Percentiles rank a stretch among this genome's conserved stretches.
Evolutionary conservation across 2,113 vertebrate species (phyloP).

Genomic region (Ailuropoda melanoleuca): DNA sequence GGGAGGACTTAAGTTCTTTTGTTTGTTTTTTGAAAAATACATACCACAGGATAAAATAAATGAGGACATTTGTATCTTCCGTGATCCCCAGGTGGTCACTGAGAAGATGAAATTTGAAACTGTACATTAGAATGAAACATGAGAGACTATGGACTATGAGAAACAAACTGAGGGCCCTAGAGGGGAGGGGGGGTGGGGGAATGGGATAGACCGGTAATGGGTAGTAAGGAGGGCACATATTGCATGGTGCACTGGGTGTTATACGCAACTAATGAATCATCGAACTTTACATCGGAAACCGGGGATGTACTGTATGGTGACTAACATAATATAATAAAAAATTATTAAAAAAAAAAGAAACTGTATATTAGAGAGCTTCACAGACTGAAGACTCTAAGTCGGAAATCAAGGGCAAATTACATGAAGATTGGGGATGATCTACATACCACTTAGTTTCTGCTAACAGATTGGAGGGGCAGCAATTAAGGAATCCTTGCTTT

Average conservation of each 20-base stretch:
- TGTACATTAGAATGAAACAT: background rate
- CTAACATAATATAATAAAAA: no score
- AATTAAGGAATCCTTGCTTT: background rate
- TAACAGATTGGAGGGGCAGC: background rate
- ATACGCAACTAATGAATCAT: no score
- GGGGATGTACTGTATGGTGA: no score
- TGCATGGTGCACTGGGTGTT: no score
- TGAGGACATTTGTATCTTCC: background rate
- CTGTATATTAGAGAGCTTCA: background rate
- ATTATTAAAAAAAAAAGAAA: no score
- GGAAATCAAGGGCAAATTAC: background rate
- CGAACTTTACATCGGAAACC: no score
- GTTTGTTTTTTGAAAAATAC: background rate
- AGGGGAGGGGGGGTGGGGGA: no score
- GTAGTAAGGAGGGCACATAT: no score
- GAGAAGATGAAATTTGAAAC: background rate
- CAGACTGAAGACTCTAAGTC: background rate
- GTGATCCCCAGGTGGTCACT: background rate
- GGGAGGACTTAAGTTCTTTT: background rate
- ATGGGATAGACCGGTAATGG: no score
- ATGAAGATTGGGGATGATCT: background rate
- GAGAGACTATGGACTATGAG: no score
- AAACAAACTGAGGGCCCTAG: no score
- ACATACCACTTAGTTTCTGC: background rate
- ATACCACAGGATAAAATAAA: background rate